Percentiles rank a stretch among this genome's conserved stretches.
phyloP scores from a whole-genome alignment of 2,113 vertebrate genomes.

The Castor canadensis region DNA sequence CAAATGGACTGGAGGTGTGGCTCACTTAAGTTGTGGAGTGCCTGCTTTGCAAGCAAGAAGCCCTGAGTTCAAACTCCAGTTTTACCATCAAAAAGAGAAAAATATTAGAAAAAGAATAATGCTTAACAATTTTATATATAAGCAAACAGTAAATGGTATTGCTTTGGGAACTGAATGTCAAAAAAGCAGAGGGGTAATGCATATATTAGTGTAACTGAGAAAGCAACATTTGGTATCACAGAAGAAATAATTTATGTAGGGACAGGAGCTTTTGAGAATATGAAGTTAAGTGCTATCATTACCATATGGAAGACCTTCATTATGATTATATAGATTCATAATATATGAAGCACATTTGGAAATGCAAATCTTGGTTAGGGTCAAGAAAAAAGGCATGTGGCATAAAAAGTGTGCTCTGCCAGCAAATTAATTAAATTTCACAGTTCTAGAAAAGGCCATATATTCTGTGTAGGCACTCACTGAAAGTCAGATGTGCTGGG shows the following conservation, averaged over 20 bases:
- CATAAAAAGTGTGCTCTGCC: slow-evolving; percentile 62
- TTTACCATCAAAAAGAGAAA: too few species aligned
- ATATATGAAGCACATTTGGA: slow-evolving; percentile 58
- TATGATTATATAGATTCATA: slow-evolving; percentile 67
- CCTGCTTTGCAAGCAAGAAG: too few species aligned
- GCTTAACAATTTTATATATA: neutral
- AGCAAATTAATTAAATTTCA: slow-evolving; percentile 75
- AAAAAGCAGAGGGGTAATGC: neutral
- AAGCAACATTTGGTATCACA: neutral
- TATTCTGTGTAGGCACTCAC: slow-evolving; percentile 53
- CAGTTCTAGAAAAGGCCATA: slow-evolving; percentile 59
- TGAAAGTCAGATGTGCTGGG: slow-evolving; percentile 16
- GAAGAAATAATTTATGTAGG: slow-evolving; percentile 48
- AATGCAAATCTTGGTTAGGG: slow-evolving; percentile 56
- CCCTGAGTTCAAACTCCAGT: too few species aligned
- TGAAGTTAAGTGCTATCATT: slow-evolving; percentile 52
- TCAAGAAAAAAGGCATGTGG: slow-evolving; percentile 58
- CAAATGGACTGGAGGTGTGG: too few species aligned
- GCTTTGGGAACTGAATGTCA: neutral
- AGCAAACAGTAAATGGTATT: neutral
- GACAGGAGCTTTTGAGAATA: slow-evolving; percentile 27
- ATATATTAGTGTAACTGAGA: neutral
- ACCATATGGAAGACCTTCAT: slow-evolving; percentile 52
- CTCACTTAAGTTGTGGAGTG: too few species aligned
- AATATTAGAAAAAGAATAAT: too few species aligned